phyloP scores from a whole-genome alignment of 30 jellyfish, hydroid and myxozoan genomes.

The Rhopilema esculentum region DNA sequence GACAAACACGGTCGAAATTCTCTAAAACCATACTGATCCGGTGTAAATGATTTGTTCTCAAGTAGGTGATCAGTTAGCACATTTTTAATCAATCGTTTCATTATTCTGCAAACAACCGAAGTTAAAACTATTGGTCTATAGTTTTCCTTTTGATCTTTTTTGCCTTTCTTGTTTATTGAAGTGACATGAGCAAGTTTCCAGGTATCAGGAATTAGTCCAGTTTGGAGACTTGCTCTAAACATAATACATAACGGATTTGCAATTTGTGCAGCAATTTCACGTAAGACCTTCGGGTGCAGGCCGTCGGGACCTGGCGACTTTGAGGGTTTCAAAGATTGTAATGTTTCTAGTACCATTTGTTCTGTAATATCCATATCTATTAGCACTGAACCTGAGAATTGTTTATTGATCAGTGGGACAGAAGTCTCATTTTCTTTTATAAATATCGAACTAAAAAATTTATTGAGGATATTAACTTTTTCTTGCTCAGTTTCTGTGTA shows the following conservation, averaged over 20 bases:
- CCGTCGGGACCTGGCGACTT: not conserved
- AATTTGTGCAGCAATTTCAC: not conserved
- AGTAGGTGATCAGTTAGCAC: not conserved
- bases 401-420: not conserved
- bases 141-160: not conserved
- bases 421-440: not conserved
- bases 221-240: not conserved
- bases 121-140: conserved; percentile 7
- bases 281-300: not conserved
- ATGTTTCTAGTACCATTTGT: not conserved
- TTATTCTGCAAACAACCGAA: conserved; percentile 4
- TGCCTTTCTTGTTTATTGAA: not conserved
- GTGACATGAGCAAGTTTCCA: conserved; percentile 17
- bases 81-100: not conserved
- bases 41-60: not conserved
- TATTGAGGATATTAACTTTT: not conserved
- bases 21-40: not conserved
- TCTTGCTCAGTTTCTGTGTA: too few relatives aligned
- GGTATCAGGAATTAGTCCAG: not conserved
- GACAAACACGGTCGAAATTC: not conserved
- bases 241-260: not conserved
- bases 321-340: not conserved
- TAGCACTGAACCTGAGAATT: not conserved
- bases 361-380: not conserved
- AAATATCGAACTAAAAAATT: not conserved